Evolutionary conservation across 2,113 vertebrate genomes (phyloP), one percentile per base, ranked within the genome.

Genomic region (Glaucidium brasilianum): DNA sequence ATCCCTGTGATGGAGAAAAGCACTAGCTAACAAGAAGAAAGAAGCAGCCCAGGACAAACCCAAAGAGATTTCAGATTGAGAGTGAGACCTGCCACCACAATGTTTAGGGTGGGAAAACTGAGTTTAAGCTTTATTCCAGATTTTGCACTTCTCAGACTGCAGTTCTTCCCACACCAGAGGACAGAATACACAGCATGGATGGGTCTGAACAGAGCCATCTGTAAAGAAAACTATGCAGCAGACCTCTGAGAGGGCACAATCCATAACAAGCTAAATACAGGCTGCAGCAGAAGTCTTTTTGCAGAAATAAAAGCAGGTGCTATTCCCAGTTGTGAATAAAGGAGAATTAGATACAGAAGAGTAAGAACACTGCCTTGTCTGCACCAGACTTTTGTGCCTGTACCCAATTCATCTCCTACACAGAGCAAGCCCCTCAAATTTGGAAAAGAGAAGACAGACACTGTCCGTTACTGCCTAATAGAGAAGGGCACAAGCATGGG

Each of bases 1-100:
- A 96, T 99, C 99, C 97, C 99, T 99, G 96, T 9, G n/a, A 90
- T 78, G 30, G 62, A 86, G n/a, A 94, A 85, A 88, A 88, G n/a
- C 27, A 73, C 12, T 32, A 64, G 39, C 13, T 89, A 41, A 93
- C 12, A n/a, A 88, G 68, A 87, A 88, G 72, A 45, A 91, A 77
- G 56, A 39, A 86, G 52, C 5, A 62, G 49, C 49, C 25, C 83
- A 55, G 29, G 30, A 89, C 43, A 89, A 85, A 88, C 7, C 12
- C 87, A 66, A 52, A 78, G 25, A 62, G n/a, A 72, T 66, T 80
- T 78, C 53, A 67, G 23, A 74, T 10, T 75, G 50, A 15, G n/a
- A 37, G 21, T 3, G 5, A 15, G 32, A 66, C 62, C 43, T 34
- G 34, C 26, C 67, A 90, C 56, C 60, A 49, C 25, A 25, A 13